Base-by-base conservation (phyloP, 1,140 invertebrate genomes). In the Apis florea region DNA sequence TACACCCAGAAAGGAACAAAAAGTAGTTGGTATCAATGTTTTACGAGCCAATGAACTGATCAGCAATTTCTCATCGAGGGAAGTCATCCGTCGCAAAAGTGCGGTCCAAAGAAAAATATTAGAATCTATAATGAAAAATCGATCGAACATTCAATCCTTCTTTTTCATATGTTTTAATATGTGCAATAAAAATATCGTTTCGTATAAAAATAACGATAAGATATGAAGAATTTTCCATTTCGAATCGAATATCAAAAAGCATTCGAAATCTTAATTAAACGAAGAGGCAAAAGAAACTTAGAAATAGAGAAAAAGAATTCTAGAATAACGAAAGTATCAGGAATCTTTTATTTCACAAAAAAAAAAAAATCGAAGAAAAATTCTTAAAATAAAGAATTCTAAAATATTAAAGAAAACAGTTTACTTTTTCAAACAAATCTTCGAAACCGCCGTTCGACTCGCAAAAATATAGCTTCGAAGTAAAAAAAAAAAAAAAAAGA, bases 1-100 rank as follows among this genome's bases (percentile, higher is more conserved):
- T 40, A 40, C 6, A 40, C 31, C 31, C 31, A 40, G 31, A 21
- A 49, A 26, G 1, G 15, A 12, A 19, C 15, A 63, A 72, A 58
- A 74, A 59, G 40, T 74, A 58, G 4, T 49, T 58, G n/a, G 56
- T n/a, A n/a, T 3, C 11, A 58, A 58, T 26, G n/a, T 67, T 26
- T 80, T 5, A 31, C 61, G 47, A 80, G 49, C 51, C 70, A 80
- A 56, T 67, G 71, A 21, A n/a, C 10, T 51, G 56, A 9, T 51
- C 40, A 26, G 58, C 64, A 66, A n/a, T 74, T 63, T 74, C 51
- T 74, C 24, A 40, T 26, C 54, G 19, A 54, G 73, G 31, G 26
- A 72, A 73, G 21, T 66, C 59, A 73, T 49, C 78, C 53, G 51
- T 49, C 51, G 21, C 15, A 11, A 24, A 11, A 54, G 51, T 11